Conservation (phyloP, 2,113 vertebrate species). For the Lutjanus erythropterus region DNA sequence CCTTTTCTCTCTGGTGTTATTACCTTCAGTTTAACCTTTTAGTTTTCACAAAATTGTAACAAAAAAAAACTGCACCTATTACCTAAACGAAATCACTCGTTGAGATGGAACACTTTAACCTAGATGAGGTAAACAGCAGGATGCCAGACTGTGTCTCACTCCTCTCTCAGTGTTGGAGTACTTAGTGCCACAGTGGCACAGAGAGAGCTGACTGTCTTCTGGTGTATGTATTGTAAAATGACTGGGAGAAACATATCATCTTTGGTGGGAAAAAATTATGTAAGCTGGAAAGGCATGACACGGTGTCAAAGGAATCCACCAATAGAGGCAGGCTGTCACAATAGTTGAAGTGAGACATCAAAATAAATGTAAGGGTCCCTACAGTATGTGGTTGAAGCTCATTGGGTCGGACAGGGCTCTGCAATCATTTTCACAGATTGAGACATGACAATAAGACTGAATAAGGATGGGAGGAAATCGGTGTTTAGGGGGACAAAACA, state of each 20-base stretch:
- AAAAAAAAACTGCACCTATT: neutral
- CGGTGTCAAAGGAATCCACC: neutral
- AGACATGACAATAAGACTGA: neutral
- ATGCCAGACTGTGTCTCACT: conserved; percentile 25
- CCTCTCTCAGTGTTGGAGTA: conserved; percentile 11
- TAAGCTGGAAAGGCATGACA: neutral
- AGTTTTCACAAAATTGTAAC: conserved; percentile 2
- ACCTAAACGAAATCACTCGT: neutral
- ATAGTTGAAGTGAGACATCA: conserved; percentile 11
- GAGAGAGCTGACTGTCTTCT: conserved; percentile 1
- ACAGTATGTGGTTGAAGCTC: neutral
- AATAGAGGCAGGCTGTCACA: neutral
- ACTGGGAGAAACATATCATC: neutral
- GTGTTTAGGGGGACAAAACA: neutral
- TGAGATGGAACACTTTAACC: conserved; percentile 15
- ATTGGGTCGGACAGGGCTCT: neutral
- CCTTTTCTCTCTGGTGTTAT: conserved; percentile 8
- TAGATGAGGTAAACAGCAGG: conserved; percentile 22
- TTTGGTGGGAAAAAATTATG: neutral
- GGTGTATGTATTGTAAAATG: neutral
- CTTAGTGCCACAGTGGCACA: neutral
- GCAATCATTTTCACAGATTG: conserved; percentile 1
- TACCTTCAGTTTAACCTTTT: conserved; percentile 8
- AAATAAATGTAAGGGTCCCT: neutral
- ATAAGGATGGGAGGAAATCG: neutral